phyloP scores from a whole-genome alignment of 2,113 vertebrate genomes.

The Prietella phreatophila region DNA sequence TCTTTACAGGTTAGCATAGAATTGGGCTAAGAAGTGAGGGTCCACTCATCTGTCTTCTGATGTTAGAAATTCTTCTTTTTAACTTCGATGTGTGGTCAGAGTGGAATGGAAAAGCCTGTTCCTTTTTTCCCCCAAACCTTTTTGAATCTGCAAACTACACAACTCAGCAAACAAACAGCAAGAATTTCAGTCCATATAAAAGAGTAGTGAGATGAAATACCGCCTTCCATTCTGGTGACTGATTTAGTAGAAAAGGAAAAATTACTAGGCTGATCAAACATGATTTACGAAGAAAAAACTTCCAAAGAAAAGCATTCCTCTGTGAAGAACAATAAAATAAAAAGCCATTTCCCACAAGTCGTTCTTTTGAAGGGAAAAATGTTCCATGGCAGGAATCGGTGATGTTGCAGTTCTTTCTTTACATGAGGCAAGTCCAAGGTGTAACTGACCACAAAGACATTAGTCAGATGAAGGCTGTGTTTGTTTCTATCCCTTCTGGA shows the following conservation, averaged over 20 bases:
- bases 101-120: not conserved
- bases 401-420: conserved; percentile 42
- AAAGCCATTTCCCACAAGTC: conserved; percentile 40
- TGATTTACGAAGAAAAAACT: conserved; percentile 37
- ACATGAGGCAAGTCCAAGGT: conserved; percentile 48
- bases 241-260: conserved; percentile 53
- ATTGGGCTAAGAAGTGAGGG: conserved; percentile 38
- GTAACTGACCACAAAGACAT: conserved; percentile 52
- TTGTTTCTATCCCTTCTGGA: conserved; percentile 46
- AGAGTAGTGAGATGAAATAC: conserved; percentile 10
- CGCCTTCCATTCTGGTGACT: conserved; percentile 22
- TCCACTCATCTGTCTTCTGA: not conserved
- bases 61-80: not conserved
- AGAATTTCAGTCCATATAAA: conserved; percentile 26
- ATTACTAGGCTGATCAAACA: conserved; percentile 44
- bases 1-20: conserved; percentile 29
- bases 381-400: conserved; percentile 44
- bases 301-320: conserved; percentile 54
- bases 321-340: conserved; percentile 47
- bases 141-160: conserved; percentile 18
- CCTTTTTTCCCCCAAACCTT: not conserved
- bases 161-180: conserved; percentile 25
- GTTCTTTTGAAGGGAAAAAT: conserved; percentile 31
- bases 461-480: conserved; percentile 38
- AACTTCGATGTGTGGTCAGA: not conserved